Conservation (phyloP, 2,888 invertebrate genomes). For the Bimastos eiseni region DNA sequence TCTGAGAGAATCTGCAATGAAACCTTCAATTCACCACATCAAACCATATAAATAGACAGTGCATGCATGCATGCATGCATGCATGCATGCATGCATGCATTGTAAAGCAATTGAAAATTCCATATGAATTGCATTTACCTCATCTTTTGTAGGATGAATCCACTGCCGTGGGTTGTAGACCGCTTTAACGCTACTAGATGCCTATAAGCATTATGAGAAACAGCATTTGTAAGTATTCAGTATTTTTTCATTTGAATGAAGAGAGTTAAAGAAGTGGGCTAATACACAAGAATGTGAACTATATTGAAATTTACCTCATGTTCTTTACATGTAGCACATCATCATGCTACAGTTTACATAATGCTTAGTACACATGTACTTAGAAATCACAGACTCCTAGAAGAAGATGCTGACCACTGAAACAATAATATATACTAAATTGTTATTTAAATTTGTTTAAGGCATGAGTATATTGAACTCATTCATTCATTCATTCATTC, state of each 20-base stretch:
- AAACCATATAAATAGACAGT: neutral
- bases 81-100: neutral
- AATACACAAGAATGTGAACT: neutral
- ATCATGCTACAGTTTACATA: neutral
- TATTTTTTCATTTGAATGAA: neutral
- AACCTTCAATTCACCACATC: too few species aligned
- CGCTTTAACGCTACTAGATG: neutral
- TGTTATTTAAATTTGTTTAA: too few species aligned
- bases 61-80: neutral
- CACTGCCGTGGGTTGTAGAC: slow-evolving; percentile 16
- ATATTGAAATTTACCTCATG: neutral
- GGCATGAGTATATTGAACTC: too few species aligned
- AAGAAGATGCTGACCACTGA: too few species aligned
- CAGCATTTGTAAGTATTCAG: too few species aligned
- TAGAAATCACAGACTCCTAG: too few species aligned
- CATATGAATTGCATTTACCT: neutral
- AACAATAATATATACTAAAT: too few species aligned
- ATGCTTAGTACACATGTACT: neutral
- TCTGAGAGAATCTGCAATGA: too few species aligned
- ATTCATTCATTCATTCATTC: too few species aligned
- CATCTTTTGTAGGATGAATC: neutral
- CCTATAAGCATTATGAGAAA: neutral
- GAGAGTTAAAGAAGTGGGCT: neutral
- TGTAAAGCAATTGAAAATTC: neutral
- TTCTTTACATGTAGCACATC: neutral